Base-by-base conservation (phyloP, 2,888 invertebrate genomes). In the Scaptomyza polygonia region DNA sequence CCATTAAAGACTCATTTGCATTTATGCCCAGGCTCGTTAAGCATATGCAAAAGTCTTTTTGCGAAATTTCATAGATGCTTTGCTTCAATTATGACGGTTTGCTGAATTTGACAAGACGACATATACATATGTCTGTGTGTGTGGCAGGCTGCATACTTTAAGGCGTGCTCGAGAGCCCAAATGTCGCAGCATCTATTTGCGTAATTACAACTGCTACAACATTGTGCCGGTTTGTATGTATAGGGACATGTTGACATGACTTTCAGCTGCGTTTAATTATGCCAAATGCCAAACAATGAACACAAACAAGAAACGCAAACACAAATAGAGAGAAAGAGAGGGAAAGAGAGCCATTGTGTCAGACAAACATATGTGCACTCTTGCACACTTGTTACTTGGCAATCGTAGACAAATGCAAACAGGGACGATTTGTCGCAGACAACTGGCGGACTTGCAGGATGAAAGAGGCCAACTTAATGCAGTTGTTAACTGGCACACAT, bases 271-370 rank as follows among this genome's bases (percentile, higher is more conserved):
- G 74, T 70, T 83, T 83, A 83, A 83, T 83, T 83, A 83, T 83
- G 86, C 86, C 77, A 67, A 88, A 70, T 86, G 76, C 64, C 55
- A 88, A 88, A 88, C 82, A 88, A 76, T 72, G 86, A 67, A 34
- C 53, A 59, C 65, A 69, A 59, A 67, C 64, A 80, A 49, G 40
- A 54, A 63, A 54, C 39, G 55, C 34, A 30, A 6, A 30, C 14
- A 32, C 27, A 27, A 5, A 14, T 5, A 27, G n/a, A 27, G 5
- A 44, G 59, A 63, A 29, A 59, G 29, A 61, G 43, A 59, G 32
- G 56, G 42, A 63, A 29, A 55, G 18, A 42, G 63, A 64, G 44
- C 32, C 16, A 70, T 76, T 58, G 68, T 62, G 74, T 7, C 53
- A 55, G 43, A 43, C 45, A 66, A 49, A 56, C 61, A 71, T 53